phyloP scores from a whole-genome alignment of 2,797 vertebrate genomes.

The Garrulus glandarius region DNA sequence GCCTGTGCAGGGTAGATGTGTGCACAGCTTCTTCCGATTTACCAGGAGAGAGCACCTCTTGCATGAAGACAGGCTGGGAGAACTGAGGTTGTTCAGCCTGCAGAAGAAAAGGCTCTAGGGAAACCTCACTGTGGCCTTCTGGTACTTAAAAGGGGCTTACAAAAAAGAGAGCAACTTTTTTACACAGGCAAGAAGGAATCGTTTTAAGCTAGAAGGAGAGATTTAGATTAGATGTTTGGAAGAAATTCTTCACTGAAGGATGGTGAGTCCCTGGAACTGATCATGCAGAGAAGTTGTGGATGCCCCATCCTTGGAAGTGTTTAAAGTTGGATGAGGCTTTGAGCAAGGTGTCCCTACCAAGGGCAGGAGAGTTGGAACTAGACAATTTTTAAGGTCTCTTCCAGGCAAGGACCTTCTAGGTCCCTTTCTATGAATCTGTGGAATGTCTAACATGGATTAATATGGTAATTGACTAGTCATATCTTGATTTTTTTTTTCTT shows the following conservation, averaged over 20 bases:
- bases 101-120: not conserved
- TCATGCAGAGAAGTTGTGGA: not conserved
- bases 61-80: not conserved
- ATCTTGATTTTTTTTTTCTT: not conserved
- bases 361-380: not conserved
- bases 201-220: not conserved
- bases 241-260: not conserved
- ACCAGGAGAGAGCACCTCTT: not conserved
- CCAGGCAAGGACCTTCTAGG: not conserved
- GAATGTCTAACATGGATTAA: not conserved
- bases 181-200: not conserved
- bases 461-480: not conserved
- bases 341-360: not conserved
- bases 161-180: not conserved
- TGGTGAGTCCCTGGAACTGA: not conserved
- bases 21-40: not conserved
- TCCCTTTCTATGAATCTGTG: not conserved
- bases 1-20: not conserved
- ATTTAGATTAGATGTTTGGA: not conserved
- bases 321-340: not conserved
- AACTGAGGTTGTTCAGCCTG: not conserved
- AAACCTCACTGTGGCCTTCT: not conserved
- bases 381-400: not conserved
- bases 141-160: not conserved
- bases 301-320: not conserved